Evolutionary conservation across 2,113 vertebrate genomes (phyloP).

Genomic region (Menura novaehollandiae): DNA sequence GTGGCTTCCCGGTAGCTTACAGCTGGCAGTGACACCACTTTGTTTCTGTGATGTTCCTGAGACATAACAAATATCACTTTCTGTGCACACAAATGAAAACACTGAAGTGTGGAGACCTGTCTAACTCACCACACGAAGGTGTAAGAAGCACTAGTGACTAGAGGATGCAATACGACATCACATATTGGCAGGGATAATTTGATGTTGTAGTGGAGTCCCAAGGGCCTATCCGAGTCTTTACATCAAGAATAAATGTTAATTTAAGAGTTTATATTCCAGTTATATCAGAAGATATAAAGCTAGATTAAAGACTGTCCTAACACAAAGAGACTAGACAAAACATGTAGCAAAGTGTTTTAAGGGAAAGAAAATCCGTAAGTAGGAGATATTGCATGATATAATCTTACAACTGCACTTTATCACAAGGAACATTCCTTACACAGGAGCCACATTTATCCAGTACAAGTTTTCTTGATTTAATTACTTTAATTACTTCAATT

Average conservation of each 20-base stretch:
- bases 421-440: background rate
- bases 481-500: constrained; percentile 36
- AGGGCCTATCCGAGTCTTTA: background rate
- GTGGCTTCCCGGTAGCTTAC: background rate
- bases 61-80: background rate
- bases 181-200: background rate
- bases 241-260: background rate
- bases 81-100: background rate
- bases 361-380: background rate
- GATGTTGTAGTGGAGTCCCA: background rate
- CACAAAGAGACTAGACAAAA: constrained; percentile 21
- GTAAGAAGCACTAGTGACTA: background rate
- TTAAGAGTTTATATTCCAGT: background rate
- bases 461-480: background rate
- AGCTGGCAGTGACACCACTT: background rate
- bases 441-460: background rate
- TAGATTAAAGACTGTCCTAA: background rate
- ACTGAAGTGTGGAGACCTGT: background rate
- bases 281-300: background rate
- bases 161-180: accelerated
- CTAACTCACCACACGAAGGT: background rate
- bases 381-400: background rate
- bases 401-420: background rate
- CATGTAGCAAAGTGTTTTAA: background rate
- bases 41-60: background rate